phyloP scores from a whole-genome alignment of 64 coral and sea anemone genomes.

The Pachyseris speciosa region DNA sequence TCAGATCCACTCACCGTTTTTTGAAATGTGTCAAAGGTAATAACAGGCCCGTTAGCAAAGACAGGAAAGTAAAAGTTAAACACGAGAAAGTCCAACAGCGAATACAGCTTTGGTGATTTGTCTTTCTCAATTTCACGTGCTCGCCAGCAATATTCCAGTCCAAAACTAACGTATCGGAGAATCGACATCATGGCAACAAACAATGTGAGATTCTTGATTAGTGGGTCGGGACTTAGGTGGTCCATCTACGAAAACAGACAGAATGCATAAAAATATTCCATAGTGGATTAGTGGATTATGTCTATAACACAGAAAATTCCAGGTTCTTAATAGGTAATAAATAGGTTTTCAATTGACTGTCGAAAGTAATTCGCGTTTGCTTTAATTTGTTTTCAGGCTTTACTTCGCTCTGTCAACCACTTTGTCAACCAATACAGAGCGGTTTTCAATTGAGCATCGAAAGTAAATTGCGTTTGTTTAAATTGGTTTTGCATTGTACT shows the following conservation, averaged over 20 bases:
- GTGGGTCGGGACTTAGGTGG: slow-evolving; percentile 11
- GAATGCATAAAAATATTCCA: background rate
- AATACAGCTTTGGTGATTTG: slow-evolving; percentile 10
- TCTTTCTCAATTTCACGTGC: slow-evolving; percentile 3
- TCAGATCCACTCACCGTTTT: slow-evolving; percentile 50
- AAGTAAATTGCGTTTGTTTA: too few species aligned
- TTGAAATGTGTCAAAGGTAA: slow-evolving; percentile 81
- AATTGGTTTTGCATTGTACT: too few species aligned
- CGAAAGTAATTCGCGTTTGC: too few species aligned
- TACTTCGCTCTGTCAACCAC: too few species aligned
- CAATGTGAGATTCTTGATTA: slow-evolving; percentile 62
- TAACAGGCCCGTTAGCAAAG: slow-evolving; percentile 91
- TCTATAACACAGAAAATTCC: background rate
- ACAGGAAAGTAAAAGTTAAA: slow-evolving; percentile 95
- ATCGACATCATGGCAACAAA: slow-evolving; percentile 85
- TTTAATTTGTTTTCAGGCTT: too few species aligned
- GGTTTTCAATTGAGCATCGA: too few species aligned
- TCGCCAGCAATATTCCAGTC: slow-evolving; percentile 77
- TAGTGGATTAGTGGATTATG: background rate
- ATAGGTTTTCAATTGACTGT: too few species aligned
- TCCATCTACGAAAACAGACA: slow-evolving; percentile 30
- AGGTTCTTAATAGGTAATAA: too few species aligned
- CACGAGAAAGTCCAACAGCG: slow-evolving; percentile 78
- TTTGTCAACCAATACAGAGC: too few species aligned
- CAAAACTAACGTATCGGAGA: slow-evolving; percentile 87